These are phyloP conservation scores for Cynopterus brachyotis DNA, from an alignment of 2,113 vertebrate species.

Conservation along the genomic window DNA sequence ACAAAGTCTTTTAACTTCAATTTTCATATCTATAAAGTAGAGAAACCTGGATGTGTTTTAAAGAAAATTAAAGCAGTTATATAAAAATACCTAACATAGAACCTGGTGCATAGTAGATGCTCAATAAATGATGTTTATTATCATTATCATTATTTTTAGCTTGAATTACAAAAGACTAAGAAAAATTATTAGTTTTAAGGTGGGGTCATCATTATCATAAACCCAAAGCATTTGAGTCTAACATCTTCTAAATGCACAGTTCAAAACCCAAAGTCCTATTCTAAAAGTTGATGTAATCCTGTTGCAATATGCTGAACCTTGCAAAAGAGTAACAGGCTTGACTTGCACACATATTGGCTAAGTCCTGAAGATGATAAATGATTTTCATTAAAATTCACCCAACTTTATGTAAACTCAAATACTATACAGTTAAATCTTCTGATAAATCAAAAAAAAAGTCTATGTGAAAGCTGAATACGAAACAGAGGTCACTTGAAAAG, in stretches of 20 bases:
- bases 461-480: conserved; percentile 55
- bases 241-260: not conserved
- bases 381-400: conserved; percentile 74
- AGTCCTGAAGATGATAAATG: conserved; percentile 66
- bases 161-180: not conserved
- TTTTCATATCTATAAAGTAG: not conserved
- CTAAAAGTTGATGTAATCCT: not conserved
- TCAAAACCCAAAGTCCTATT: not conserved
- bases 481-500: conserved; percentile 63
- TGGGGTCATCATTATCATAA: not conserved
- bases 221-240: not conserved
- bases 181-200: not conserved
- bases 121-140: not conserved
- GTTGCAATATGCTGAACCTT: not conserved
- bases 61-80: not conserved
- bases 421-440: conserved; percentile 61
- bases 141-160: not conserved
- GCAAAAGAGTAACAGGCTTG: conserved; percentile 15
- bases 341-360: conserved; percentile 30
- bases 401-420: conserved; percentile 46
- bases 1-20: not conserved
- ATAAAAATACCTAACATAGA: not conserved
- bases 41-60: not conserved
- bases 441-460: conserved; percentile 60
- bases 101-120: not conserved